Evolutionary conservation across 1,140 invertebrate species (phyloP), one percentile per base, ranked within the genome.

Genomic region (Himalopsyche phryganea): DNA sequence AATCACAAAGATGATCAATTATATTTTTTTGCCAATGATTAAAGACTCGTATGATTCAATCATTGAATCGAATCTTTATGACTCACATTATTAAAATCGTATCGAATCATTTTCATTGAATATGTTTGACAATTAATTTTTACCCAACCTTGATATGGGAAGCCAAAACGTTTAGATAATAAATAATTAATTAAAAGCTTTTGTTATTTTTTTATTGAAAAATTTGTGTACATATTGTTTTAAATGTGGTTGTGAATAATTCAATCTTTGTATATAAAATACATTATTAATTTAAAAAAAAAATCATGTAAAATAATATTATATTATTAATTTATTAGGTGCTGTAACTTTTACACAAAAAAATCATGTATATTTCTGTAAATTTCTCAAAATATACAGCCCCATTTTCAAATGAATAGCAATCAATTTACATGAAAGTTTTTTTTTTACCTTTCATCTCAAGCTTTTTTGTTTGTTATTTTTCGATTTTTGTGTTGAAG

Each of bases 331-430:
- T 42, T 42, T 23, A 35, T 52, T 52, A 52, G 50, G 50, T 52
- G 50, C 50, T 52, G 50, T 52, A 52, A 42, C 41, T 36, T 18
- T 38, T 50, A 15, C 32, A 49, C 36, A 18, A 38, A 50, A 33
- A 23, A 38, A 35, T 50, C 28, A 36, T 38, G 36, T 23, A 18
- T 38, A 50, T 17, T 23, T 50, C 33, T 50, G 40, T 38, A 50
- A 50, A 50, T 50, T 33, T 9, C 3, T 5, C 3, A 28, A 28
- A 28, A 28, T 28, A 28, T 9, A n/a, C n/a, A n/a, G n/a, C n/a
- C n/a, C n/a, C n/a, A n/a, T n/a, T n/a, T n/a, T n/a, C n/a, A n/a
- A n/a, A n/a, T n/a, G n/a, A n/a, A n/a, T n/a, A n/a, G n/a, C n/a
- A n/a, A n/a, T n/a, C n/a, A n/a, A n/a, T n/a, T n/a, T n/a, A n/a